These are phyloP conservation scores for Aphodius granarius DNA, from an alignment of 2,888 invertebrate species.

Conservation along the genomic window DNA sequence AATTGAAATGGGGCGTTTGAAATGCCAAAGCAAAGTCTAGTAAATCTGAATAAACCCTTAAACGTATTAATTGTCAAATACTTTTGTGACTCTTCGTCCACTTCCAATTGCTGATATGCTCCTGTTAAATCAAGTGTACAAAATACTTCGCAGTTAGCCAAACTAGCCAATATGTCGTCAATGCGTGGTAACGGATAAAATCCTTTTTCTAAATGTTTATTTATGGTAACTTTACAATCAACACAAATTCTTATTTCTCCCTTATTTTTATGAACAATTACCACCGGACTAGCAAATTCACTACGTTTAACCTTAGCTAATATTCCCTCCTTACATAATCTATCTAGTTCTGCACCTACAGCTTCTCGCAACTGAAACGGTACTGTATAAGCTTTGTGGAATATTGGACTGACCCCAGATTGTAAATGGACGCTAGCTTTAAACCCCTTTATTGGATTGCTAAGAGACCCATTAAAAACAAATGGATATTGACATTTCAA, in stretches of 20 bases:
- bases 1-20: slow-evolving; percentile 35
- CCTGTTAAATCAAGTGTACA: slow-evolving; percentile 35
- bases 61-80: too few species aligned
- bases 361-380: background rate
- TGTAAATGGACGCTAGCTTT: background rate
- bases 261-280: too few species aligned
- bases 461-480: background rate
- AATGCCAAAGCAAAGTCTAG: slow-evolving; percentile 35
- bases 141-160: slow-evolving; percentile 35
- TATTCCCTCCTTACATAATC: background rate
- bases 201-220: slow-evolving; percentile 32
- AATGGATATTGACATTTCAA: background rate
- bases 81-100: slow-evolving; percentile 32
- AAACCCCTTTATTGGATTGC: background rate
- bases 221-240: too few species aligned
- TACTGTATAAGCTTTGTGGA: slow-evolving; percentile 1
- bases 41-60: slow-evolving; percentile 34
- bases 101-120: too few species aligned
- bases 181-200: slow-evolving; percentile 39
- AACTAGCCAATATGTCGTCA: too few species aligned
- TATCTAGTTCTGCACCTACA: background rate
- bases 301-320: background rate
- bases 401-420: background rate
- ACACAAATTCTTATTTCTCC: too few species aligned
- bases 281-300: slow-evolving; percentile 14